Base-by-base conservation (phyloP, 2,888 invertebrate genomes). In the Cepaea hortensis region DNA sequence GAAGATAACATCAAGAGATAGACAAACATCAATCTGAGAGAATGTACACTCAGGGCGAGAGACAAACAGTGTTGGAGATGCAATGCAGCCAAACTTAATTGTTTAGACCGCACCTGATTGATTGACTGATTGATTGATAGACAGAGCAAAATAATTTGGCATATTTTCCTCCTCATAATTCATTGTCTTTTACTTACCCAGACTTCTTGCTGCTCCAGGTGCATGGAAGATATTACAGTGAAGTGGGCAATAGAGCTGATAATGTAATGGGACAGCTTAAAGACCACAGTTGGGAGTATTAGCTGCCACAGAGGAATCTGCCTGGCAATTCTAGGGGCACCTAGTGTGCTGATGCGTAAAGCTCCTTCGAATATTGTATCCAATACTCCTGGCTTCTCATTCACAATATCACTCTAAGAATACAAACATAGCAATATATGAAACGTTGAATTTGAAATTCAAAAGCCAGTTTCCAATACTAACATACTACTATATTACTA, bases 291-390 rank as follows among this genome's bases (percentile, higher is more conserved):
- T 0, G 99, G 99, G 13, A 97, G 95, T 62, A 98, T 96, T 82
- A 99, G 96, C 15, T 97, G 96, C 97, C 98, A 98, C 90, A 99
- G 96, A 0, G 99, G 98, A 90, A 99, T 95, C 96, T 99, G 97
- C 88, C 98, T 96, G 3, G 95, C 93, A 6, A 95, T 96, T 93
- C 97, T 97, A 0, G 97, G 96, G 1, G 96, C 96, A 77, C 97
- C 97, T 96, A 97, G 97, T 90, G 97, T 97, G 18, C 98, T 94
- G 82, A 98, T 95, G 15, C 99, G 96, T 91, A 96, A 96, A 80
- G 97, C 96, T 3, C 99, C 99, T 95, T 99, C 98, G 89, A 97
- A 96, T 91, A 99, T 97, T 70, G 98, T 98, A 95, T 99, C 99
- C 83, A 99, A 96, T 83, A 99, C 96, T 1, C 98, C 98, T 3